Conservation (phyloP, 53 echinoderm and acorn worm species). For the Echinometra lucunter region DNA sequence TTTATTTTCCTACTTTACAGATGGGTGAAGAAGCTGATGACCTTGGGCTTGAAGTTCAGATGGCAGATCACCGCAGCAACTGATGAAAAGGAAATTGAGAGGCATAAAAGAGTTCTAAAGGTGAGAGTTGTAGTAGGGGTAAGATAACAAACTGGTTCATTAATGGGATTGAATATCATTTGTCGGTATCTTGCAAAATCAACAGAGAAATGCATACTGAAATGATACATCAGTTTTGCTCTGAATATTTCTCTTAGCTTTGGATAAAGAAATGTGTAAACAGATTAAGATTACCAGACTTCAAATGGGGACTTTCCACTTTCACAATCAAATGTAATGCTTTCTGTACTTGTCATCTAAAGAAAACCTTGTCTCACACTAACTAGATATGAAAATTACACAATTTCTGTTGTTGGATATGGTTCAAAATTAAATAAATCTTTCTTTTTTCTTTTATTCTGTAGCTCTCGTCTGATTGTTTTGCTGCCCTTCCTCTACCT, state of each 20-base stretch:
- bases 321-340: too few species aligned
- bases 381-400: background rate
- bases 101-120: conserved; percentile 29
- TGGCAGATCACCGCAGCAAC: background rate
- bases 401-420: background rate
- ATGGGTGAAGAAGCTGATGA: conserved; percentile 50
- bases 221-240: too few species aligned
- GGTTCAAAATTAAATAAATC: background rate
- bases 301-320: too few species aligned
- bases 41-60: background rate
- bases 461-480: conserved; percentile 52
- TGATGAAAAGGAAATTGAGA: background rate
- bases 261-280: too few species aligned
- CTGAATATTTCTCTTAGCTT: too few species aligned
- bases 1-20: background rate
- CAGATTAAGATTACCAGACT: too few species aligned
- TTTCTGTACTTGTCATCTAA: background rate
- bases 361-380: background rate
- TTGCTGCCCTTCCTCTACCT: conserved; percentile 60
- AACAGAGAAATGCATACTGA: too few species aligned
- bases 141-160: background rate
- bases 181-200: background rate
- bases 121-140: background rate
- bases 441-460: background rate
- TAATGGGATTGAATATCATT: background rate